Base-by-base conservation (phyloP, 2,797 vertebrate genomes). In the Sorex maritimensis region DNA sequence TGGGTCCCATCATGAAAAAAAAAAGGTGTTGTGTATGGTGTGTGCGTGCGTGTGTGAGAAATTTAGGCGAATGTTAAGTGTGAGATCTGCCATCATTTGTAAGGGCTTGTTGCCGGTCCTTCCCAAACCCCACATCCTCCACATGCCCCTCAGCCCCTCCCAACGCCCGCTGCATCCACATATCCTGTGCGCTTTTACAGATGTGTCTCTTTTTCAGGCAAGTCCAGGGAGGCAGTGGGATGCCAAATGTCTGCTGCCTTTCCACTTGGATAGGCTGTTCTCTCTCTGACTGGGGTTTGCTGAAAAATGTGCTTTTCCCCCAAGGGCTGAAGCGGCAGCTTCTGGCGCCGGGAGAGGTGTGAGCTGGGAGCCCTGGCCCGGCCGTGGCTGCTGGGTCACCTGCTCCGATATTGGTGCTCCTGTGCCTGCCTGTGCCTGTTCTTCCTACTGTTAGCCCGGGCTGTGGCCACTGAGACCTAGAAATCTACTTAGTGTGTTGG, bases 1-100 rank as follows among this genome's bases (percentile, higher is more conserved):
- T 46, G n/a, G 63, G 49, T 74, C 67, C 83, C 87, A 95, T 97
- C 86, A 92, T 44, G 86, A 89, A 80, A 87, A 75, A 41, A 3
- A 61, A 52, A 8, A 52, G 49, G 49, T 52, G 49, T 8, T 2
- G 49, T 52, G 49, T 52, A 9, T 52, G 49, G 49, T 52, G 49
- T 44, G 41, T 44, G 10, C 2, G 49, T 52, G 49, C 11, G 49
- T 52, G 49, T 52, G 49, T 44, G 49, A 74, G 93, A 93, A 95
- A 92, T 58, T 44, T 86, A 34, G 21, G 72, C 75, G 89, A 88
- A 74, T 19, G 41, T 69, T 44, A 86, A 81, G 85, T 83, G 85
- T 84, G 83, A 86, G 49, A 87, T 85, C 81, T 34, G 0, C 8
- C 58, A 6, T 82, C 34, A 58, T 46, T 86, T 92, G 38, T 86